phyloP scores from a whole-genome alignment of 2,113 vertebrate genomes.

The Ophthalmolycus amberensis region DNA sequence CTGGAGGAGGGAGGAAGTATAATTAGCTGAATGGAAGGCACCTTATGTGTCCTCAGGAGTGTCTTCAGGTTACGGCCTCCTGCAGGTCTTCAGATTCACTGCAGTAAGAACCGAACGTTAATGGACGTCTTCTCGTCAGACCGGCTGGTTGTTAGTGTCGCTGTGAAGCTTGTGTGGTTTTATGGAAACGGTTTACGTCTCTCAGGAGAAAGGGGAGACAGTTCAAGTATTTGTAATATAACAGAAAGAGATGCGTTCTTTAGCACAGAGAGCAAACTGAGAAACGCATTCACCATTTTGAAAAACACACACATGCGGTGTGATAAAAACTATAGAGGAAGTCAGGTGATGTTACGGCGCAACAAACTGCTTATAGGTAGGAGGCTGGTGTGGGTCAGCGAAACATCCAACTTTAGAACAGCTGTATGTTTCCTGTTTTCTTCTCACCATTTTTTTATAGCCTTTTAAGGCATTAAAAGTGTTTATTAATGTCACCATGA shows the following conservation, averaged over 20 bases:
- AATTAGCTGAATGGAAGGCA: conserved; percentile 31
- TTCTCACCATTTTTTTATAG: not conserved
- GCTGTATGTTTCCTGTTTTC: not conserved
- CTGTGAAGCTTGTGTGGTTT: not conserved
- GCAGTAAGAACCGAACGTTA: not conserved
- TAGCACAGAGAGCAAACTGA: not conserved
- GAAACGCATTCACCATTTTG: not conserved
- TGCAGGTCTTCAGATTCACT: conserved; percentile 34
- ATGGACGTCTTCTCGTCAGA: not conserved
- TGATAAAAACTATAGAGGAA: not conserved
- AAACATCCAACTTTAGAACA: no score
- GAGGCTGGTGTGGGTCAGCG: not conserved
- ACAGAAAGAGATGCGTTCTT: not conserved
- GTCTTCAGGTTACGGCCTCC: conserved; percentile 40
- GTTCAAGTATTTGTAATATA: not conserved
- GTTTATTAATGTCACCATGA: not conserved
- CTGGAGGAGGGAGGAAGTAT: conserved; percentile 16
- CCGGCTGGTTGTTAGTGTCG: not conserved
- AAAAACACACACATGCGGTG: not conserved
- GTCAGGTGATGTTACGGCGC: not conserved
- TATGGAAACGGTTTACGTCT: not conserved
- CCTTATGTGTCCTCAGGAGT: conserved; percentile 10
- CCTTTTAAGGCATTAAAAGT: not conserved
- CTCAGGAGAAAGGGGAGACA: not conserved
- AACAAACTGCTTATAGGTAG: not conserved